Percentiles rank a stretch among this genome's conserved stretches.
These are phyloP conservation scores for Hirtodrosophila duncani DNA, from an alignment of 2,888 invertebrate species.

Conservation along the genomic window DNA sequence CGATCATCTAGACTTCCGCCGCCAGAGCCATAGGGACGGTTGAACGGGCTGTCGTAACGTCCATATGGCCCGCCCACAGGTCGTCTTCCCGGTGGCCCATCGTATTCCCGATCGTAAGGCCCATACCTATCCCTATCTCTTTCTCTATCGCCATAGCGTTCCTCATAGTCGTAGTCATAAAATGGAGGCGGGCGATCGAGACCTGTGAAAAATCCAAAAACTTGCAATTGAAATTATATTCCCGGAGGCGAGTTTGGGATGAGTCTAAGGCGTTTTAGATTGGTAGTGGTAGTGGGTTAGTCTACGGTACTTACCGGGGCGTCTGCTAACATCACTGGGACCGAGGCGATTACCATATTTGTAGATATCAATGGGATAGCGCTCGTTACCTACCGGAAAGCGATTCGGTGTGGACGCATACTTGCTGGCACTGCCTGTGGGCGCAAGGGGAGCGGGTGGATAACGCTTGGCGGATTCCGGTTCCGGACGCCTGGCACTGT, in stretches of 20 bases:
- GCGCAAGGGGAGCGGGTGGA: conserved; percentile 78
- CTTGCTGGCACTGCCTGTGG: conserved; percentile 79
- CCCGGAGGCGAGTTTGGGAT: neutral
- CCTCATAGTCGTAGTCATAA: conserved; percentile 77
- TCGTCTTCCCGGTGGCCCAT: conserved; percentile 68
- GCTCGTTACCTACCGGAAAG: conserved; percentile 80
- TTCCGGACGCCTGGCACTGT: conserved; percentile 74
- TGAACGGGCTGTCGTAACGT: conserved; percentile 74
- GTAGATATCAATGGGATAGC: conserved; percentile 78
- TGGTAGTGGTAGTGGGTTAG: conserved; percentile 66
- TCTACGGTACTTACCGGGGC: conserved; percentile 72
- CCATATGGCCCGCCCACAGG: conserved; percentile 63
- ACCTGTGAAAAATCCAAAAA: conserved; percentile 47
- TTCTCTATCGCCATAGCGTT: conserved; percentile 75
- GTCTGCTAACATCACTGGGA: conserved; percentile 78
- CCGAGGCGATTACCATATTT: conserved; percentile 80
- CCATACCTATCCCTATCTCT: too few relatives aligned
- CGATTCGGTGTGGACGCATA: conserved; percentile 80
- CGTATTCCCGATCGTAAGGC: conserved; percentile 76
- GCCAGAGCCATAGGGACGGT: conserved; percentile 69
- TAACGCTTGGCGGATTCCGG: conserved; percentile 80
- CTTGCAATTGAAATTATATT: neutral
- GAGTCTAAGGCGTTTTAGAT: conserved; percentile 24
- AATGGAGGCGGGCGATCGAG: conserved; percentile 75
- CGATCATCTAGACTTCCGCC: conserved; percentile 63